These are phyloP conservation scores for Porites cylindrica DNA, from an alignment of 92 coral and sea anemone genomes.

Conservation along the genomic window DNA sequence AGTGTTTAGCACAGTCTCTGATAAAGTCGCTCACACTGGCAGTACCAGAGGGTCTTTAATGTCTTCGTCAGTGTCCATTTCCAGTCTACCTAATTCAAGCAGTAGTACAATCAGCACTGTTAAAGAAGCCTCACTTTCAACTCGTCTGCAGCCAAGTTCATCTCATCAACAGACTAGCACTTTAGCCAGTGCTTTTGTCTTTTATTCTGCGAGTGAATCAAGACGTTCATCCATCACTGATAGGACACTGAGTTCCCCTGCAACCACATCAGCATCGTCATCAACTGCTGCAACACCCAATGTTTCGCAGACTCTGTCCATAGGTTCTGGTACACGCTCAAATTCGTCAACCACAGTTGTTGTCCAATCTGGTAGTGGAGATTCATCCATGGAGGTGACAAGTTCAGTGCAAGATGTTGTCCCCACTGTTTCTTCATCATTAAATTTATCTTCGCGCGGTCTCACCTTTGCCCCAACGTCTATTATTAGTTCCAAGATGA, in stretches of 20 bases:
- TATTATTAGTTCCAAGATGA: background rate
- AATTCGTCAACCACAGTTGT: background rate
- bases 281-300: slow-evolving; percentile 22
- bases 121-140: background rate
- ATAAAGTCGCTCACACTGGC: background rate
- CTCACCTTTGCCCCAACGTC: background rate
- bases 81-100: background rate
- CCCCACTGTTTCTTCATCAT: slow-evolving; percentile 9
- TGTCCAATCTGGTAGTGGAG: background rate
- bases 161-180: slow-evolving; percentile 13
- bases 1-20: background rate
- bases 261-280: background rate
- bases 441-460: background rate
- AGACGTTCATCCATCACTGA: background rate
- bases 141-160: background rate
- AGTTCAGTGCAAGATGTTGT: background rate
- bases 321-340: background rate
- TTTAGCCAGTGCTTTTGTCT: background rate
- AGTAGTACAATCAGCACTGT: background rate
- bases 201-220: background rate
- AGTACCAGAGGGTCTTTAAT: background rate
- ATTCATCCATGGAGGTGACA: background rate
- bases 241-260: background rate
- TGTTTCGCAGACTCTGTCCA: slow-evolving; percentile 4
- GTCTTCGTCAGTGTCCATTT: background rate